Evolutionary conservation across 2,113 vertebrate species (phyloP).

Genomic region (Heloderma charlesbogerti): DNA sequence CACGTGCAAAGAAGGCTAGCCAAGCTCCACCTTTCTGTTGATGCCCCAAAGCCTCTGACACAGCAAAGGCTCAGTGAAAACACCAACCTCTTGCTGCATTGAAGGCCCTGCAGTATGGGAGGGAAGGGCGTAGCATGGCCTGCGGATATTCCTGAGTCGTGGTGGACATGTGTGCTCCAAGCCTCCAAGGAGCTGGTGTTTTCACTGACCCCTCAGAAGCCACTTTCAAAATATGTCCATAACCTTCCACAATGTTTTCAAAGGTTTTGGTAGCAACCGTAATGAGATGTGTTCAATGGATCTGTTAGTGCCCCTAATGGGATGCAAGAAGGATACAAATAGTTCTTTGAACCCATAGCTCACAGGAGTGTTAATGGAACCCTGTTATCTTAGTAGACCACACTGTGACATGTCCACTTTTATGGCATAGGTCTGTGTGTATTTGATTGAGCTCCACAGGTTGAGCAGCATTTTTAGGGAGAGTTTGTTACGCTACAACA

Average conservation of each 20-base stretch:
- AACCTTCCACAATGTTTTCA: not conserved
- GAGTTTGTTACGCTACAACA: constrained; percentile 21
- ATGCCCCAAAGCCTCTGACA: not conserved
- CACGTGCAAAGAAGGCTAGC: no score
- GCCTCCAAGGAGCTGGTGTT: not conserved
- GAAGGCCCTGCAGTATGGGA: not conserved
- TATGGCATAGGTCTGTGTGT: constrained; percentile 33
- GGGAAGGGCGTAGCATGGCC: no score
- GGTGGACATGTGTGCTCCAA: no score
- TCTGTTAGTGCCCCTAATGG: not conserved
- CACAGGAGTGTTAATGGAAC: no score
- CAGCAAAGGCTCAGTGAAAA: not conserved
- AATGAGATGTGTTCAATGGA: not conserved
- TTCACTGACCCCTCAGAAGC: not conserved
- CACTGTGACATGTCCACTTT: not conserved
- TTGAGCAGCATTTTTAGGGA: constrained; percentile 28
- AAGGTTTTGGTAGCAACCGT: not conserved
- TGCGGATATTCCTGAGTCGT: not conserved
- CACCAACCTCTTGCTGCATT: not conserved
- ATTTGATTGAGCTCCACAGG: constrained; percentile 24
- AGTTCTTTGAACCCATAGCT: not conserved
- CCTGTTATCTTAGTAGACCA: not conserved
- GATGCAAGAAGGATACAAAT: not conserved
- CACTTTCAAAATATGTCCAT: not conserved
- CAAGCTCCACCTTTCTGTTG: no score